Base-by-base conservation (phyloP, 2,113 vertebrate species). In the Prochilodus magdalenae region DNA sequence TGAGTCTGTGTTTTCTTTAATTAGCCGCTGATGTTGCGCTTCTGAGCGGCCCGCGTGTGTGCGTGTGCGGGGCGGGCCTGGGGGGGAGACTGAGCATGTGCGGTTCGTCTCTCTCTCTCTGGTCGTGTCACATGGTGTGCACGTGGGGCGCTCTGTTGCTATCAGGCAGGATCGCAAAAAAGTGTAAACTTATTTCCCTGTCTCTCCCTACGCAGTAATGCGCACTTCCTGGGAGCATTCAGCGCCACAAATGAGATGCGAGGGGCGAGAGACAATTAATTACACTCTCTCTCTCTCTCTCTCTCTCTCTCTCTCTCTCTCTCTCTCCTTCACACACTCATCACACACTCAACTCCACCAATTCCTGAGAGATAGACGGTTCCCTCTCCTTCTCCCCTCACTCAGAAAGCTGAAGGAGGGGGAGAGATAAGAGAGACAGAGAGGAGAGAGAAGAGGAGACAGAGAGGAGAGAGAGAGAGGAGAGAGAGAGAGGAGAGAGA, bases 161-260 rank as follows among this genome's bases (percentile, higher is more conserved):
- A 86, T 88, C 83, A 83, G 79, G 80, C 82, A 30, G 55, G 72
- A 62, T 82, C 65, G 60, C 73, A 70, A 78, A 69, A 76, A 22
- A 24, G 77, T 86, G 84, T 87, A 87, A 88, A n/a, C n/a, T 88
- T 87, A 87, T 80, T 73, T 84, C 77, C 82, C 83, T 81, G 82
- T 72, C 82, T 69, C 84, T n/a, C n/a, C n/a, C n/a, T n/a, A n/a
- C n/a, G n/a, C n/a, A 29, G 79, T 85, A 85, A n/a, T n/a, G 80
- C 87, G 86, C 82, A 89, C 81, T 80, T 81, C 57, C 51, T n/a
- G n/a, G 70, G 70, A 74, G 76, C 70, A 11, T 83, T n/a, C 72
- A 80, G 76, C 65, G 73, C 75, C n/a, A 75, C 81, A 87, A 84
- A 88, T 87, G 82, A 87, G 85, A 87, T 82, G 85, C 70, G 51